A percentile compares a stretch with the other conserved stretches of the same genome.
Conservation (phyloP, 2,113 vertebrate genomes). For the Urocolius indicus region DNA sequence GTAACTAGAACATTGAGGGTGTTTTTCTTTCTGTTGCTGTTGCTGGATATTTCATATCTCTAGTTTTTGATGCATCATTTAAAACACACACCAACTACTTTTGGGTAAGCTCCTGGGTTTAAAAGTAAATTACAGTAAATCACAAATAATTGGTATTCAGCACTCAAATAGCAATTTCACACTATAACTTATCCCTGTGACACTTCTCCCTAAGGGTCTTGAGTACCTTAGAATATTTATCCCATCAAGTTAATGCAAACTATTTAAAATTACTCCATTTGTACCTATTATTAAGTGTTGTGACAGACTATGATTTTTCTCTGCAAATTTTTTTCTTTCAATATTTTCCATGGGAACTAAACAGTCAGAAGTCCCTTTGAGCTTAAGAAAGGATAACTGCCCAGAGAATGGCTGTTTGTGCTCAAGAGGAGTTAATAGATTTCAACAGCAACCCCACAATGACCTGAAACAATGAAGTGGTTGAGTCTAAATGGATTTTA, state of each 20-base stretch:
- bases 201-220: constrained; percentile 39
- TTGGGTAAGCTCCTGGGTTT: constrained; percentile 57
- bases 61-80: constrained; percentile 33
- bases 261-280: constrained; percentile 65
- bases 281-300: constrained; percentile 62
- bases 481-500: constrained; percentile 27
- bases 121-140: constrained; percentile 68
- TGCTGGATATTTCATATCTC: constrained; percentile 10
- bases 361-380: background rate
- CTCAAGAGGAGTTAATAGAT: constrained; percentile 40
- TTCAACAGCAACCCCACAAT: constrained; percentile 32
- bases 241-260: constrained; percentile 51
- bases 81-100: constrained; percentile 37
- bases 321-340: background rate
- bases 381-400: constrained; percentile 39
- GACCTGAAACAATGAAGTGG: constrained; percentile 18
- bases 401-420: constrained; percentile 34
- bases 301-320: constrained; percentile 55
- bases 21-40: background rate
- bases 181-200: constrained; percentile 52
- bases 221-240: constrained; percentile 69
- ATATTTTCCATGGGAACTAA: constrained; percentile 35
- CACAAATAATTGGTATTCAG: constrained; percentile 69
- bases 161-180: constrained; percentile 66
- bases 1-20: background rate